A percentile compares a stretch with the other conserved stretches of the same genome.
Evolutionary conservation across 2,888 invertebrate species (phyloP).

Genomic region (Gari tellinella): DNA sequence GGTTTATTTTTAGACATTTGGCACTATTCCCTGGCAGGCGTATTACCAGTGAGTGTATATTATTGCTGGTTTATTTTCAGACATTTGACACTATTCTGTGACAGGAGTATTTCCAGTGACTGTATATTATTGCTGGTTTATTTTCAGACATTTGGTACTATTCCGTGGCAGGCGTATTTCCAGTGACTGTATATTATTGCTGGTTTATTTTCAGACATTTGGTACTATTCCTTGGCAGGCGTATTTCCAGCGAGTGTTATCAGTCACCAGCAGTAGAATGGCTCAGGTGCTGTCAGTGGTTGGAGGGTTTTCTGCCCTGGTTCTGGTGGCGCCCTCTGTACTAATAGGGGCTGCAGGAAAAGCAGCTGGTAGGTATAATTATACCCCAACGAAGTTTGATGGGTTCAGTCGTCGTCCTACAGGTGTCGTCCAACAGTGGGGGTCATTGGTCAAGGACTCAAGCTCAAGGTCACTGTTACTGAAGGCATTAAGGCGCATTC

Average conservation of each 20-base stretch:
- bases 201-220: conserved; percentile 70
- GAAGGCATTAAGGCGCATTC: too few relatives aligned
- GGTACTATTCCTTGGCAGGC: conserved; percentile 82
- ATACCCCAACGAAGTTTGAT: too few relatives aligned
- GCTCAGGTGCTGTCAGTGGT: conserved; percentile 76
- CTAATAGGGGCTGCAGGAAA: conserved; percentile 77
- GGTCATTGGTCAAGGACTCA: too few relatives aligned
- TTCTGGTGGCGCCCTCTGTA: conserved; percentile 80
- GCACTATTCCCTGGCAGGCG: too few relatives aligned
- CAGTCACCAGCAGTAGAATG: conserved; percentile 68
- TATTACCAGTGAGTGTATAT: background rate
- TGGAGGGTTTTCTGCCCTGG: conserved; percentile 71
- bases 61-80: too few relatives aligned
- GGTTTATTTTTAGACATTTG: too few relatives aligned
- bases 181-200: conserved; percentile 73
- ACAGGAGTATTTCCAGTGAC: too few relatives aligned
- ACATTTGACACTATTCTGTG: too few relatives aligned
- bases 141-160: conserved; percentile 79
- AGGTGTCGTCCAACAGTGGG: too few relatives aligned
- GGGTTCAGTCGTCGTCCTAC: too few relatives aligned
- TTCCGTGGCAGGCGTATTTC: conserved; percentile 82
- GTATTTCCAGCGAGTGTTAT: conserved; percentile 82
- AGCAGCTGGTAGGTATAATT: conserved; percentile 72
- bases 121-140: background rate
- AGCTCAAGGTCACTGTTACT: too few relatives aligned